Evolutionary conservation across 2,797 vertebrate genomes (phyloP), one percentile per base, ranked within the genome.

Genomic region (Falco rusticolus): DNA sequence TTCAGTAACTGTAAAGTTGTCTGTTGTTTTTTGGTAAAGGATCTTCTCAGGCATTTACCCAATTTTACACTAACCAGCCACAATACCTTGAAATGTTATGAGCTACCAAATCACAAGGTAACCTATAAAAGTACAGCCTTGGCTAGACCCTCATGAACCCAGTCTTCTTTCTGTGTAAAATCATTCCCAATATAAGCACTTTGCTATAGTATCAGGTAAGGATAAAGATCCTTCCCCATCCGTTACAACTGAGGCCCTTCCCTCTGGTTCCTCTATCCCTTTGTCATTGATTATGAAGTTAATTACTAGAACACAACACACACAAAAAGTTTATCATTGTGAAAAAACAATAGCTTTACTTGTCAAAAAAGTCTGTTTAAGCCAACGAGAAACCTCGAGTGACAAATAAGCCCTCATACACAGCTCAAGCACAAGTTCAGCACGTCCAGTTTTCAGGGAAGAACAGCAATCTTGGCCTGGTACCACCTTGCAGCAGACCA

Each of bases 201-300:
- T 43, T 34, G 6, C n/a, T 87, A 16, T n/a, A 92, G 72, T 0
- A 0, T 22, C 48, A 74, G 25, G 7, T n/a, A 60, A 85, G 41
- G 13, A 56, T 29, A 54, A 81, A 74, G 56, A 47, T 53, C 53
- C 48, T 53, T 51, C n/a, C 19, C 63, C 13, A 21, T 45, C 37
- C 7, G 2, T 54, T 66, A 75, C 17, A 74, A 24, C 16, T 60
- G 24, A 51, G 10, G 43, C 9, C 18, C 13, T 79, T 69, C 43
- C 31, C 26, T 61, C 25, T 50, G 28, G 26, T 51, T 69, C 29
- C 41, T 0, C 0, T 47, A 39, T 26, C 6, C 17, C 9, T 89
- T 87, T 64, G 18, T 50, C 18, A 75, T 10, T 47, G n/a, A 24
- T 78, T 68, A 34, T n/a, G 10, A 88, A 63, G 29, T 53, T 16